Evolutionary conservation across 2,888 invertebrate species (phyloP).

Genomic region (Cryptosula pallasiana): DNA sequence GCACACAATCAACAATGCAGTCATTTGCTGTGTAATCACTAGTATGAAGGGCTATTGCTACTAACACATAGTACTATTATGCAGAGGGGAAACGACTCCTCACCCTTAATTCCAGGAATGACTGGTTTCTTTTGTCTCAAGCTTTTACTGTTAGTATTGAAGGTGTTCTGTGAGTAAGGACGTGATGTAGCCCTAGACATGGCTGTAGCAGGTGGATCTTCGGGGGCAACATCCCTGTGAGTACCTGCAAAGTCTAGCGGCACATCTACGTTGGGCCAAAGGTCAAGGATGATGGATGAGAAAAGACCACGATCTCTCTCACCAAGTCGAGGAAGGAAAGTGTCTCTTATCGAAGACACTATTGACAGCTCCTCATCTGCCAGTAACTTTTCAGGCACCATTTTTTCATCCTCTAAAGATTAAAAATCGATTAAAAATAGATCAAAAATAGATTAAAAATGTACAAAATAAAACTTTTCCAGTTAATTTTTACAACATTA

Average conservation of each 20-base stretch:
- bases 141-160: background rate
- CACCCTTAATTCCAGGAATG: slow-evolving; percentile 11
- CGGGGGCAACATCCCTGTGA: background rate
- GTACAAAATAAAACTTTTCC: background rate
- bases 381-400: background rate
- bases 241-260: slow-evolving; percentile 39
- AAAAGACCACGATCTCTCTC: slow-evolving; percentile 44
- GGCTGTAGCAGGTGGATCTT: slow-evolving; percentile 8
- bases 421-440: background rate
- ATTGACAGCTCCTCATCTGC: slow-evolving; percentile 37
- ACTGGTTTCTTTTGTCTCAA: slow-evolving; percentile 1
- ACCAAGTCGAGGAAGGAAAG: slow-evolving; percentile 44
- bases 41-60: too few relatives aligned
- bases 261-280: slow-evolving; percentile 43
- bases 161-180: background rate
- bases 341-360: slow-evolving; percentile 43
- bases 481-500: background rate
- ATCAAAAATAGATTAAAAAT: background rate
- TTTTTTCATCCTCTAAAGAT: background rate
- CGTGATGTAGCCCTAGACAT: slow-evolving; percentile 6
- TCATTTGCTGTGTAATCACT: too few relatives aligned
- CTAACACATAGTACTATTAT: too few relatives aligned
- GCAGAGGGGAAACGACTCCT: background rate
- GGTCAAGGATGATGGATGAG: slow-evolving; percentile 39
- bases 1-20: background rate